These are phyloP conservation scores for Muscicapa striata DNA, from an alignment of 2,797 vertebrate genomes.

Conservation along the genomic window DNA sequence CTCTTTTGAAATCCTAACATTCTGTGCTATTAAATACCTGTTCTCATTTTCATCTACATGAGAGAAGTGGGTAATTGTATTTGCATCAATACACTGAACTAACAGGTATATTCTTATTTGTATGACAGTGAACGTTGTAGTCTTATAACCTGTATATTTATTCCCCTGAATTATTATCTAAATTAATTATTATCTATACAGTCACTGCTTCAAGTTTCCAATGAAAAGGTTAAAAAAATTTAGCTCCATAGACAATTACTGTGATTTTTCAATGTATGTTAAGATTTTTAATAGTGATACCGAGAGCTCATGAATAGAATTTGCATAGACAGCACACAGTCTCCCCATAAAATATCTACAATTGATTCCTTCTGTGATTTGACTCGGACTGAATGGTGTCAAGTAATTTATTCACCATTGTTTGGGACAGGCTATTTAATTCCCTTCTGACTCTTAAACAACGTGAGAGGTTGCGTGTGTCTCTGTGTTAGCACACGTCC, in stretches of 20 bases:
- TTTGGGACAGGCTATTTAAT: background rate
- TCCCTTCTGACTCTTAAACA: background rate
- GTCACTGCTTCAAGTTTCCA: background rate
- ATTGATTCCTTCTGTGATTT: background rate
- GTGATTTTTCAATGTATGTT: background rate
- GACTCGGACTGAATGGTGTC: background rate
- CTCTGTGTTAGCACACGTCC: background rate
- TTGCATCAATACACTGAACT: background rate
- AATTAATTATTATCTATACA: background rate
- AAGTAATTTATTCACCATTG: background rate
- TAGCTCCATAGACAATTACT: background rate
- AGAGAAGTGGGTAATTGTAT: background rate
- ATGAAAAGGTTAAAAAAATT: background rate
- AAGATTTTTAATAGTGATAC: background rate
- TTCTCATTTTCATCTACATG: background rate
- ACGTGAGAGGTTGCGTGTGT: background rate
- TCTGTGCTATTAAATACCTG: background rate
- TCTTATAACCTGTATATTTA: background rate
- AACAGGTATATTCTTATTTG: background rate
- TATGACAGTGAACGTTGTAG: background rate
- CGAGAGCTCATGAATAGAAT: background rate
- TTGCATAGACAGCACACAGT: background rate
- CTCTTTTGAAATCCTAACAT: slow-evolving; percentile 7
- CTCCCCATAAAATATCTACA: background rate
- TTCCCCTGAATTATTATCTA: background rate